phyloP scores from a whole-genome alignment of 2,797 vertebrate species.

The Lophotriccus pileatus region DNA sequence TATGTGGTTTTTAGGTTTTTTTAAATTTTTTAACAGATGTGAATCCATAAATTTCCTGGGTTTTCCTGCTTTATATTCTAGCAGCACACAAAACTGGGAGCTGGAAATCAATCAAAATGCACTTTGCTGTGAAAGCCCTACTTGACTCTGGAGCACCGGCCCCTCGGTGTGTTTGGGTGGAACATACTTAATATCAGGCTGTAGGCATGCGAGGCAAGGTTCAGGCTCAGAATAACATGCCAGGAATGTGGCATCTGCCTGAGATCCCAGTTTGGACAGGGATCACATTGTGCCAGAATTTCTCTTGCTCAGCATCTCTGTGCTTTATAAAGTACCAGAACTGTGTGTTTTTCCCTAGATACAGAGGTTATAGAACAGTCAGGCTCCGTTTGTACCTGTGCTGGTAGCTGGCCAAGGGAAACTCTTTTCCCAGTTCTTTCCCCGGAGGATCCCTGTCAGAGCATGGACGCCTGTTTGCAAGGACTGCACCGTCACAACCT shows the following conservation, averaged over 20 bases:
- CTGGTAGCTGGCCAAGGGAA: not conserved
- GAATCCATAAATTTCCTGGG: not conserved
- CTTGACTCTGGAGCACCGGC: not conserved
- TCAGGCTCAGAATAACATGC: rapidly evolving
- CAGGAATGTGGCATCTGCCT: not conserved
- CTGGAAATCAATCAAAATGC: not conserved
- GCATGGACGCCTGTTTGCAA: rapidly evolving
- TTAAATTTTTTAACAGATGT: not conserved
- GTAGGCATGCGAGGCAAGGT: rapidly evolving
- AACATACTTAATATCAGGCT: not conserved
- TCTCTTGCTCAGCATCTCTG: rapidly evolving
- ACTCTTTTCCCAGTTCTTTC: too few species aligned
- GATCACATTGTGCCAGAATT: not conserved
- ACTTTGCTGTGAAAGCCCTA: not conserved
- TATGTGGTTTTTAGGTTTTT: not conserved
- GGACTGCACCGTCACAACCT: rapidly evolving
- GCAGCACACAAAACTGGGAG: not conserved
- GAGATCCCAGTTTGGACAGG: not conserved
- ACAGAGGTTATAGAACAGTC: not conserved
- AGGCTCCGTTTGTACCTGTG: rapidly evolving
- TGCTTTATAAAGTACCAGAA: not conserved
- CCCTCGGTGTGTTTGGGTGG: not conserved
- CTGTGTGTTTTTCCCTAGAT: not conserved
- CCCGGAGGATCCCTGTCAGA: not conserved
- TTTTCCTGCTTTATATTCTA: not conserved